Evolutionary conservation across 2,888 invertebrate species (phyloP), one percentile per base, ranked within the genome.

Genomic region (Diplolepis rosae): DNA sequence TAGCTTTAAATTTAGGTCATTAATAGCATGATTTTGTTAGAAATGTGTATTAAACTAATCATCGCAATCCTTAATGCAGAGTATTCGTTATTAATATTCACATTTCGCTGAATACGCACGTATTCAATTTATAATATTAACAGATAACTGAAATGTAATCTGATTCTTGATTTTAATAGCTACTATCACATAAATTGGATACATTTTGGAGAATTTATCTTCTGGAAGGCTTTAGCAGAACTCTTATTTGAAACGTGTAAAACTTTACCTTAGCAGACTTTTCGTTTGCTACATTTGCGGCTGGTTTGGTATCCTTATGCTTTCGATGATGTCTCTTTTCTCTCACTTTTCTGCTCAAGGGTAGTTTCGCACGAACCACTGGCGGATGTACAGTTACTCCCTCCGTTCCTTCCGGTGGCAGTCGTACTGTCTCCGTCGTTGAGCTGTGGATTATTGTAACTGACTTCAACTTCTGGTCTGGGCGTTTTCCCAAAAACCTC

Each of bases 401-500:
- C 78, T 93, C 92, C 76, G 94, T 93, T 74, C 94, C 94, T 74
- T 91, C 91, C 70, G 91, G 90, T 50, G 95, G 95, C 79, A 96
- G 90, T 28, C 96, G 93, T 77, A 96, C 96, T 77, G 96, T 95
- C 90, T 96, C 96, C 73, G 96, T 95, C 71, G 96, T 95, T 80
- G 96, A 95, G 87, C 95, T 95, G 91, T 96, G 96, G 85, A 96
- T 95, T 88, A 96, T 96, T 82, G 96, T 96, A 80, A 96, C 93
- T 22, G 95, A 94, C 89, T 96, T 95, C 83, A 95, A 91, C 89
- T 96, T 95, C 88, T 93, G 92, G 89, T 94, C 94, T 77, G 93
- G 92, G 77, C 93, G 92, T 83, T 96, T 96, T 84, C 95, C 95
- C 84, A 96, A 91, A 84, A 95, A 91, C 83, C 94, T 93, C 81